Evolutionary conservation across 2,888 invertebrate genomes (phyloP).

Genomic region (Electrophaes corylata): DNA sequence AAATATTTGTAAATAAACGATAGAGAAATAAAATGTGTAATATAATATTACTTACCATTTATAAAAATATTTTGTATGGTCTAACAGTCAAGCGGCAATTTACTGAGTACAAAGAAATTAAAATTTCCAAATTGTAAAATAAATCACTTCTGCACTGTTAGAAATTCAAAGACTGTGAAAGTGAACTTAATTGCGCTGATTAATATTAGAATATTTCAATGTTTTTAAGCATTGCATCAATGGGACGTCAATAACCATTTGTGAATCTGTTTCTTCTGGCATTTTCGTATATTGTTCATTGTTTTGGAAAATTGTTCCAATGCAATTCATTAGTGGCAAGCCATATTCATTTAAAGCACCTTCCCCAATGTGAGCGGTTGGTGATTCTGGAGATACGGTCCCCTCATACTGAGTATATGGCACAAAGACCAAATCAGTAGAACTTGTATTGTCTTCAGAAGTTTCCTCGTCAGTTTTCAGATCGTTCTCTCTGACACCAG

Average conservation of each 20-base stretch:
- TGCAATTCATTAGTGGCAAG: conserved; percentile 20
- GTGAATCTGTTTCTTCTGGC: background rate
- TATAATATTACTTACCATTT: too few species aligned
- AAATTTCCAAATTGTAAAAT: too few species aligned
- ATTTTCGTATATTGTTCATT: background rate
- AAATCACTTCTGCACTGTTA: too few species aligned
- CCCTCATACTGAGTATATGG: conserved; percentile 6
- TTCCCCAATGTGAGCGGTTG: conserved; percentile 1
- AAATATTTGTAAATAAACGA: too few species aligned
- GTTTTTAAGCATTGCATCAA: conserved; percentile 8
- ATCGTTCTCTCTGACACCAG: background rate
- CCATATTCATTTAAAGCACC: conserved; percentile 9
- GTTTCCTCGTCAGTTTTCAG: background rate
- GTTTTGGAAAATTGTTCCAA: conserved; percentile 7
- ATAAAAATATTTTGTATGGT: too few species aligned
- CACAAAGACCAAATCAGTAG: conserved; percentile 1
- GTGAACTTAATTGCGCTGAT: too few species aligned
- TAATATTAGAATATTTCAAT: background rate
- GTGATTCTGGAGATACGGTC: conserved; percentile 4
- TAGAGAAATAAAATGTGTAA: too few species aligned
- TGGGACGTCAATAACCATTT: conserved; percentile 1
- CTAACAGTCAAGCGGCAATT: too few species aligned
- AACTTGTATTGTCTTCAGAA: background rate
- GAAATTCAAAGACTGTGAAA: too few species aligned
- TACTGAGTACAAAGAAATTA: too few species aligned